Evolutionary conservation across 2,797 vertebrate species (phyloP), one percentile per base, ranked within the genome.

Genomic region (Erethizon dorsatum): DNA sequence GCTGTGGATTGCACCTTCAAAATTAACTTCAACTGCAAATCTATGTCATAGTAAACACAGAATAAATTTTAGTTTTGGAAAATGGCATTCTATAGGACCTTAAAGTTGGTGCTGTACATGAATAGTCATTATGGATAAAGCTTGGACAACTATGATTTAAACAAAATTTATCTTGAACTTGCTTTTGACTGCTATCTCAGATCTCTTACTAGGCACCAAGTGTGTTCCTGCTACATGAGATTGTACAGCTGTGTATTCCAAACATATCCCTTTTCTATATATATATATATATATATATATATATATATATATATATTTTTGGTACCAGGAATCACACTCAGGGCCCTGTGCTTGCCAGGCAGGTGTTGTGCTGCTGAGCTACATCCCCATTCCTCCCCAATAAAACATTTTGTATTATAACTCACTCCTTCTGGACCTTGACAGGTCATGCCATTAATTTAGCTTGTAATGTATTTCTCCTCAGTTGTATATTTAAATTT

Each of bases 401-500:
- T 54, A 54, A 11, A 54, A 94, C 37, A 3, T 63, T 90, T 73
- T 77, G 15, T 37, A 65, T 73, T 59, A 71, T 41, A 54, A 13
- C 65, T 59, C 67, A 90, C 24, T 63, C 45, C 37, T 92, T 88
- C 75, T 82, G 24, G 9, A 79, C 45, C 22, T 63, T 94, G 3
- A 37, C 45, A 94, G 54, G 31, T 18, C 18, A 33, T 63, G 0
- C 52, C 12, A 3, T 92, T 78, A 92, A 73, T 50, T 90, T 91
- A 77, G 28, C 3, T 63, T 2, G 45, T 79, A 69, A 88, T 45
- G 3, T 65, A 52, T 88, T 90, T 94, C 20, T 82, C 13, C 41
- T 56, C 1, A n/a, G 18, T 95, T 54, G 90, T 71, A 71, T 82
- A 54, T 80, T 94, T 94, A 31, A 13, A 41, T 94, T 96, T 95